A percentile compares a stretch with the other conserved stretches of the same genome.
These are phyloP conservation scores for Lithosia quadra DNA, from an alignment of 2,888 invertebrate species.

Conservation along the genomic window DNA sequence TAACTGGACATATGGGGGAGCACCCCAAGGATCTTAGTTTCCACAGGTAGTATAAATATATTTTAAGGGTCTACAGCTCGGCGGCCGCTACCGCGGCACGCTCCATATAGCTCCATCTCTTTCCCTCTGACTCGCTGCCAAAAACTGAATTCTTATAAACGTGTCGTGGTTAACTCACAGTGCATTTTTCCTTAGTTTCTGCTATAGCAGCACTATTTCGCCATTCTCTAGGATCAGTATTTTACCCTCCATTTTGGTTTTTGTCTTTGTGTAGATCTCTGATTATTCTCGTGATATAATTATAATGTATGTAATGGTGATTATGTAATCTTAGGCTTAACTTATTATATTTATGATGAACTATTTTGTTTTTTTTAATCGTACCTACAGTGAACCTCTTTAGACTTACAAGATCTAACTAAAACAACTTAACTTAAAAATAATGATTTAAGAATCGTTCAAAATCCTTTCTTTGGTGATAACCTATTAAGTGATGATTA, in stretches of 20 bases:
- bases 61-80: too few species aligned
- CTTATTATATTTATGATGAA: conserved; percentile 38
- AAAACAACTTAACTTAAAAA: too few species aligned
- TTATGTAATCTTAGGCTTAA: conserved; percentile 46
- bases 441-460: not conserved
- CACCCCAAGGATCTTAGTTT: too few species aligned
- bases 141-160: too few species aligned
- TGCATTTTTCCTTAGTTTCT: not conserved
- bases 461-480: not conserved
- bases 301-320: conserved; percentile 35
- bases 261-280: not conserved
- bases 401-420: too few species aligned
- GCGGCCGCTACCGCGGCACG: too few species aligned
- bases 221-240: not conserved
- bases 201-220: not conserved
- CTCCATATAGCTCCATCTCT: too few species aligned
- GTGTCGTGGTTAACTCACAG: too few species aligned
- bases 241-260: not conserved
- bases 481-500: too few species aligned
- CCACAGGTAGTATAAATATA: too few species aligned
- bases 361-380: conserved; percentile 28
- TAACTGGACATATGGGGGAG: too few species aligned
- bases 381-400: not conserved
- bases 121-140: too few species aligned
- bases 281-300: conserved; percentile 32